Percentiles rank a stretch among this genome's conserved stretches.
Evolutionary conservation across 2,797 vertebrate genomes (phyloP).

Genomic region (Potorous gilbertii): DNA sequence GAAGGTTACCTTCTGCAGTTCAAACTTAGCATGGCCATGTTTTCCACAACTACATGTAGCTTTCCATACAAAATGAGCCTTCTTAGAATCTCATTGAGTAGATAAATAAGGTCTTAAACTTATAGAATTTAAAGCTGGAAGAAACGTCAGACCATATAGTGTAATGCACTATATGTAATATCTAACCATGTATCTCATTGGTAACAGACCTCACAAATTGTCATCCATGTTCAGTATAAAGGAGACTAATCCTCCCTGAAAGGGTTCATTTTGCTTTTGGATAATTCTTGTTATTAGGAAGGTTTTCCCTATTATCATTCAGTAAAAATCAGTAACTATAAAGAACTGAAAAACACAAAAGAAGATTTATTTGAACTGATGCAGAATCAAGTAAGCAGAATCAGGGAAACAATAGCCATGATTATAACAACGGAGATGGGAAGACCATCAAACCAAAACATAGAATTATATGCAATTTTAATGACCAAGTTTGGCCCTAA

Average conservation of each 20-base stretch:
- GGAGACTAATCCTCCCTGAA: not conserved
- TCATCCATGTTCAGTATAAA: not conserved
- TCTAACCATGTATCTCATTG: not conserved
- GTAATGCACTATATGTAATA: too few species aligned
- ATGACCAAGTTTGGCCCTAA: not conserved
- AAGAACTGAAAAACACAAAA: not conserved
- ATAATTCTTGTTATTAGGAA: not conserved
- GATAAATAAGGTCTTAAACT: not conserved
- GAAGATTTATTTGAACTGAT: not conserved
- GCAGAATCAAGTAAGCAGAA: not conserved
- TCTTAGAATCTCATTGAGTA: not conserved
- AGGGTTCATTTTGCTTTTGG: not conserved
- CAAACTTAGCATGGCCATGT: not conserved
- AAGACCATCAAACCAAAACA: not conserved
- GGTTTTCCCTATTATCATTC: not conserved
- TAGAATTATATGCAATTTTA: not conserved
- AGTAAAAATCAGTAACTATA: not conserved
- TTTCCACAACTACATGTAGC: not conserved
- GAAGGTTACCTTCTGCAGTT: not conserved
- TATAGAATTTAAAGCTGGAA: not conserved
- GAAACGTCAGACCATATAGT: not conserved
- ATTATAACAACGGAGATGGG: not conserved
- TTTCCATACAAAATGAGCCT: not conserved
- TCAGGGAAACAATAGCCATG: not conserved
- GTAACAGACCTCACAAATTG: not conserved